Evolutionary conservation across 2,797 vertebrate species (phyloP), one percentile per base, ranked within the genome.

Genomic region (Cichlasoma orientale): DNA sequence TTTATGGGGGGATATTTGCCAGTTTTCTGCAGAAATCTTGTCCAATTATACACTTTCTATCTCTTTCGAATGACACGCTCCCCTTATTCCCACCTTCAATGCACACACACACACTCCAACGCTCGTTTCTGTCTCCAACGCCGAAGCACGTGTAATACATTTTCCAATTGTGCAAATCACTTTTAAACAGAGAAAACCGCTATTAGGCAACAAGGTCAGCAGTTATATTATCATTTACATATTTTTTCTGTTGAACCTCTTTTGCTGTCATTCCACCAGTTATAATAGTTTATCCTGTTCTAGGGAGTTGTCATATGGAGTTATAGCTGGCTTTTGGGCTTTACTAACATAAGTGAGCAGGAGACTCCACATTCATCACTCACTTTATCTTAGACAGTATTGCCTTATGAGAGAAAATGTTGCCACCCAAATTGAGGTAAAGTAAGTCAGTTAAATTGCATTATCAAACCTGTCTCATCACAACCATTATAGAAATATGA

Each of bases 31-130:
- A 57, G 73, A 80, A 90, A 78, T 83, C 72, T 57, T 41, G 21
- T 79, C 56, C 70, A 84, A 79, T 89, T 77, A 79, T 88, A 36
- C 16, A 54, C 68, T 53, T 83, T 83, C 71, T 78, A 33, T 78
- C 71, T 81, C 31, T 68, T 73, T 75, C 68, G 55, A 55, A 68
- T 72, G 56, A 76, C 66, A 70, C 4, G 10, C 3, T 27, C 29
- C 52, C 56, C 54, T 61, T 66, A 7, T 71, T 5, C 73, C 31
- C 52, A 36, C 47, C 54, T 69, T 31, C 78, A 16, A 18, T 10
- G 6, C 31, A 38, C 31, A 59, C 31, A 38, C 31, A 59, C 41
- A 29, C 41, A 56, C 25, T 47, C 52, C 4, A 56, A 44, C 6
- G 2, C 41, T 56, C 57, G 44, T 41, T 31, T 69, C 33, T 25